Evolutionary conservation across 2,888 invertebrate species (phyloP).

Genomic region (Melinopterus prodromus): DNA sequence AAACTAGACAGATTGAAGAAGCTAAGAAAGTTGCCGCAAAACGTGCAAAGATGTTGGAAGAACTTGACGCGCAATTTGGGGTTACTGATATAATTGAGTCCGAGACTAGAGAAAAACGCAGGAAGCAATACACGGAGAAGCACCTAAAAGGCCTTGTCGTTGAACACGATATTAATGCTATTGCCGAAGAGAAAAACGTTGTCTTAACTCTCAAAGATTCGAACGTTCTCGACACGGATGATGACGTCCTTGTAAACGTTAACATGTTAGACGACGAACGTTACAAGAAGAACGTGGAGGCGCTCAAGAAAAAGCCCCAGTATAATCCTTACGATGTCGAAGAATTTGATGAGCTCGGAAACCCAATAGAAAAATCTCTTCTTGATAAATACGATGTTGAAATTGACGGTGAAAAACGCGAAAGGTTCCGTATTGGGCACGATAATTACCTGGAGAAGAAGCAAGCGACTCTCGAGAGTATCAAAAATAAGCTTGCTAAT

Average conservation of each 20-base stretch:
- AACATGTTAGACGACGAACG: conserved; percentile 87
- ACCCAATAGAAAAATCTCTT: conserved; percentile 71
- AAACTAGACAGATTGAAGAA: conserved; percentile 76
- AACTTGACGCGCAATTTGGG: conserved; percentile 95
- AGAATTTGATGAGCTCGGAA: conserved; percentile 73
- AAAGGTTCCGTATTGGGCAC: conserved; percentile 80
- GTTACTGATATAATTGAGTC: conserved; percentile 85
- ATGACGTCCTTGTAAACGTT: conserved; percentile 91
- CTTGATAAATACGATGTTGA: conserved; percentile 96
- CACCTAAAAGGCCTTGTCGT: conserved; percentile 85
- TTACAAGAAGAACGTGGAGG: conserved; percentile 64
- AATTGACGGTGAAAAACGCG: conserved; percentile 76
- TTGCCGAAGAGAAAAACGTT: conserved; percentile 81
- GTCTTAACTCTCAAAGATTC: conserved; percentile 95
- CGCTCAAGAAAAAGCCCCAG: conserved; percentile 84
- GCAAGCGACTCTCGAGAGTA: conserved; percentile 59
- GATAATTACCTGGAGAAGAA: conserved; percentile 66
- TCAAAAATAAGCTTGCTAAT: conserved; percentile 69
- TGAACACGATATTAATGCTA: conserved; percentile 78
- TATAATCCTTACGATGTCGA: conserved; percentile 88
- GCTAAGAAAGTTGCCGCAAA: conserved; percentile 87
- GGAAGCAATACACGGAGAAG: conserved; percentile 71
- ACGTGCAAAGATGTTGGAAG: conserved; percentile 90
- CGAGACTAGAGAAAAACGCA: conserved; percentile 69
- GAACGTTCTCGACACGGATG: conserved; percentile 84